Base-by-base conservation (phyloP, 2,888 invertebrate species). In the Ceramica pisi region DNA sequence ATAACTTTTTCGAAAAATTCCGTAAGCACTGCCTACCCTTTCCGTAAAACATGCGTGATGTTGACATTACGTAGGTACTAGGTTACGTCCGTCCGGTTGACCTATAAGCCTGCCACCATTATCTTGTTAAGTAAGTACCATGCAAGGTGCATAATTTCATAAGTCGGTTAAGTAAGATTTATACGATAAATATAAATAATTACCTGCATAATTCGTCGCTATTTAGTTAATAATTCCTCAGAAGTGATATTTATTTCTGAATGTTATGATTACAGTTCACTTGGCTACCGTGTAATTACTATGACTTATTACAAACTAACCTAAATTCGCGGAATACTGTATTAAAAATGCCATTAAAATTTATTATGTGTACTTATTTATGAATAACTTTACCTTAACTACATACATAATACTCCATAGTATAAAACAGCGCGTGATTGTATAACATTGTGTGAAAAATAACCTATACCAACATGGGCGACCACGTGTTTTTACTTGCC, bases 201-300 rank as follows among this genome's bases (percentile, higher is more conserved):
- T 6, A 63, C n/a, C n/a, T n/a, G n/a, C 50, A 55, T 81, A 66
- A 70, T 70, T 19, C 7, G 23, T 59, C 0, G 50, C 35, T 48
- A 77, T 78, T 76, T 41, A 55, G 1, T 35, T 62, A 62, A 50
- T 70, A 41, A 75, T 31, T 50, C 23, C 21, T 26, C 48, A 26
- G 19, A 44, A 64, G n/a, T 51, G 16, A 23, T 57, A 66, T 59
- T 80, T 76, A 65, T 44, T 70, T 50, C 56, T 48, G 16, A 19
- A 51, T 38, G 12, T 64, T n/a, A 56, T 51, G 16, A 80, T 67
- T 55, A 60, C 38, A 44, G 26, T 80, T 21, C 35, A 78, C 71
- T 55, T 35, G 19, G 63, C 35, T 19, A 50, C 31, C 23, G 0
- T 48, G 3, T 63, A 80, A 59, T 80, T 67, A 21, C 48, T 14